These are phyloP conservation scores for Axea sp. DNA, from an alignment of 2,888 invertebrate genomes.

Conservation along the genomic window DNA sequence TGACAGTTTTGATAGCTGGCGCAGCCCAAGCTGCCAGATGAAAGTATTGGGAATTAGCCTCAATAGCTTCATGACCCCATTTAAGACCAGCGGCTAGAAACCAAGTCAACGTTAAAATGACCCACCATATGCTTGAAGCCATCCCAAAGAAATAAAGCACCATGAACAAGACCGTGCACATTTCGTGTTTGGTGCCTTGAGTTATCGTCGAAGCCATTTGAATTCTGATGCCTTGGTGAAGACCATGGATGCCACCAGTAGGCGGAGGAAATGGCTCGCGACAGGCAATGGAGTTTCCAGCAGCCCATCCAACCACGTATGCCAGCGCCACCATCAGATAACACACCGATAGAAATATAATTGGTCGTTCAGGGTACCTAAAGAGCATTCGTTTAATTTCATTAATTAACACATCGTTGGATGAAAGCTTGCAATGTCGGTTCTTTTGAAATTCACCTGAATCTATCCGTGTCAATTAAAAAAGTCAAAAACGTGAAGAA, in stretches of 20 bases:
- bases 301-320: slow-evolving; percentile 92
- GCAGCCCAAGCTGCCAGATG: slow-evolving; percentile 99
- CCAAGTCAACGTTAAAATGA: slow-evolving; percentile 96
- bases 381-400: no score
- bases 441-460: no score
- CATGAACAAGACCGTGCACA: slow-evolving; percentile 97
- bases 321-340: slow-evolving; percentile 96
- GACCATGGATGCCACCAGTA: slow-evolving; percentile 80
- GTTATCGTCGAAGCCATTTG: slow-evolving; percentile 91
- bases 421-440: no score
- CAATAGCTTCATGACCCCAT: slow-evolving; percentile 99
- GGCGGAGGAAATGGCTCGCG: slow-evolving; percentile 90
- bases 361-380: slow-evolving; percentile 97
- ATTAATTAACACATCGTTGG: no score
- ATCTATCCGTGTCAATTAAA: slow-evolving; percentile 95
- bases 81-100: slow-evolving; percentile 97
- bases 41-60: slow-evolving; percentile 97
- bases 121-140: slow-evolving; percentile 99
- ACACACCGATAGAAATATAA: slow-evolving; percentile 97
- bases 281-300: slow-evolving; percentile 91
- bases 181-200: slow-evolving; percentile 90
- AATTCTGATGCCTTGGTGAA: slow-evolving; percentile 80
- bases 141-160: slow-evolving; percentile 97
- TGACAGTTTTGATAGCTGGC: slow-evolving; percentile 96
- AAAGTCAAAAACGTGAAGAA: slow-evolving; percentile 96